Percentiles rank a stretch among this genome's conserved stretches.
Evolutionary conservation across 1,140 invertebrate genomes (phyloP).

Genomic region (Drosophila seguyi): DNA sequence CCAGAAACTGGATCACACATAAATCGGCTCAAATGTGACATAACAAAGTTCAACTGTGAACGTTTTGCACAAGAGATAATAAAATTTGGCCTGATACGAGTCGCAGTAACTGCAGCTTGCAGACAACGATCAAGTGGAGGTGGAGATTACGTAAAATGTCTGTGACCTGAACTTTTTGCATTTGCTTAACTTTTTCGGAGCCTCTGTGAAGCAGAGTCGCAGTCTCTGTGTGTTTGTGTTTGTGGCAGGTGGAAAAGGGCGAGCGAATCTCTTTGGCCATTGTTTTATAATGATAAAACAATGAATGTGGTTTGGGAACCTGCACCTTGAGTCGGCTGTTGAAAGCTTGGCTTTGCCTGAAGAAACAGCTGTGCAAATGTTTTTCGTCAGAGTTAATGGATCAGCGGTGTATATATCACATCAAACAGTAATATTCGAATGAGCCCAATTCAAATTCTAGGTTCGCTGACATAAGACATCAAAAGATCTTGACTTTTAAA

Average conservation of each 20-base stretch:
- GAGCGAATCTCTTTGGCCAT: constrained; percentile 59
- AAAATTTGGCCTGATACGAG: constrained; percentile 51
- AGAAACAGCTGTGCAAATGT: constrained; percentile 68
- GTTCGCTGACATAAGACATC: constrained; percentile 41
- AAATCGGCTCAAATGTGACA: constrained; percentile 68
- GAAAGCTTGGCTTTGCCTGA: constrained; percentile 45
- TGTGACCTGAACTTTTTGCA: constrained; percentile 81
- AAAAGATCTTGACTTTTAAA: constrained; percentile 28
- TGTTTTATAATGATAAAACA: constrained; percentile 59
- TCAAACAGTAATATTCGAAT: constrained; percentile 24
- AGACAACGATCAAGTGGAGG: constrained; percentile 35
- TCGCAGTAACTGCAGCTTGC: constrained; percentile 37
- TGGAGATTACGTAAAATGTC: constrained; percentile 74
- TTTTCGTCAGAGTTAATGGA: constrained; percentile 13
- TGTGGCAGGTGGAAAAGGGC: constrained; percentile 58
- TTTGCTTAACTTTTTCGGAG: constrained; percentile 63
- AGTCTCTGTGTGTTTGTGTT: constrained; percentile 3
- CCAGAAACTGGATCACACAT: constrained; percentile 53
- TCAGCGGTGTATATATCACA: constrained; percentile 1
- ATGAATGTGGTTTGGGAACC: constrained; percentile 69
- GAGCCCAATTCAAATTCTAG: constrained; percentile 29
- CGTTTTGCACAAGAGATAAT: constrained; percentile 79
- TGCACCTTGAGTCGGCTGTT: constrained; percentile 74
- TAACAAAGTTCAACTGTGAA: constrained; percentile 78
- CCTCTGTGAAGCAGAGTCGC: background rate